These are phyloP conservation scores for Anarrhichthys ocellatus DNA, from an alignment of 2,113 vertebrate genomes.

Conservation along the genomic window DNA sequence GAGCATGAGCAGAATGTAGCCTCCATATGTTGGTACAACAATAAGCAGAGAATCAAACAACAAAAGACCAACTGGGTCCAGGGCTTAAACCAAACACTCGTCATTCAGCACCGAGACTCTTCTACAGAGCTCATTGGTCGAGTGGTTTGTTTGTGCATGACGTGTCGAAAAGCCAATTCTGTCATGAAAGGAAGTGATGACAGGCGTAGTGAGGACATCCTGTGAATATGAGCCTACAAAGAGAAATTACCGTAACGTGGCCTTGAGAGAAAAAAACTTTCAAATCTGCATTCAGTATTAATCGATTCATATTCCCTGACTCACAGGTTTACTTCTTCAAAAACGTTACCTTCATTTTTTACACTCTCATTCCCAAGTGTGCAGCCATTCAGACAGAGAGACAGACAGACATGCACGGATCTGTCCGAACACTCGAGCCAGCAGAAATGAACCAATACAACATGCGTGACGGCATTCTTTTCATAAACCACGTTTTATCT, in stretches of 20 bases:
- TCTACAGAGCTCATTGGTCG: slow-evolving; percentile 1
- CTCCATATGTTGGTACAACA: background rate
- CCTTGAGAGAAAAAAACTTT: slow-evolving; percentile 22
- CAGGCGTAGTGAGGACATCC: slow-evolving; percentile 24
- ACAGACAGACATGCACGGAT: slow-evolving; percentile 24
- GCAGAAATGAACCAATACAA: background rate
- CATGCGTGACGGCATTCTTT: slow-evolving; percentile 15
- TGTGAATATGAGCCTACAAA: slow-evolving; percentile 4
- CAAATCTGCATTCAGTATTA: background rate
- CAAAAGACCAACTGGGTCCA: slow-evolving; percentile 15
- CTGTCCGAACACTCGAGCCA: slow-evolving; percentile 17
- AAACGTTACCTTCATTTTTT: background rate
- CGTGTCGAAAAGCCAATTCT: slow-evolving; percentile 23
- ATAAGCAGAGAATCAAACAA: slow-evolving; percentile 6
- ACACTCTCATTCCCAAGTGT: background rate
- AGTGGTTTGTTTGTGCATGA: background rate
- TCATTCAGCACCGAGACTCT: slow-evolving; percentile 40
- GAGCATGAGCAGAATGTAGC: background rate
- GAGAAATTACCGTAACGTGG: background rate
- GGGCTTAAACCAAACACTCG: slow-evolving; percentile 5
- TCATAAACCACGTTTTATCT: background rate
- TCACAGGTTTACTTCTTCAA: background rate
- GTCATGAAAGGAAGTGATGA: slow-evolving; percentile 53
- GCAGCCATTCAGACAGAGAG: slow-evolving; percentile 2
- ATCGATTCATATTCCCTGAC: slow-evolving; percentile 8